Percentiles rank a stretch among this genome's conserved stretches.
Evolutionary conservation across 2,113 vertebrate genomes (phyloP).

Genomic region (Oncorhynchus keta): DNA sequence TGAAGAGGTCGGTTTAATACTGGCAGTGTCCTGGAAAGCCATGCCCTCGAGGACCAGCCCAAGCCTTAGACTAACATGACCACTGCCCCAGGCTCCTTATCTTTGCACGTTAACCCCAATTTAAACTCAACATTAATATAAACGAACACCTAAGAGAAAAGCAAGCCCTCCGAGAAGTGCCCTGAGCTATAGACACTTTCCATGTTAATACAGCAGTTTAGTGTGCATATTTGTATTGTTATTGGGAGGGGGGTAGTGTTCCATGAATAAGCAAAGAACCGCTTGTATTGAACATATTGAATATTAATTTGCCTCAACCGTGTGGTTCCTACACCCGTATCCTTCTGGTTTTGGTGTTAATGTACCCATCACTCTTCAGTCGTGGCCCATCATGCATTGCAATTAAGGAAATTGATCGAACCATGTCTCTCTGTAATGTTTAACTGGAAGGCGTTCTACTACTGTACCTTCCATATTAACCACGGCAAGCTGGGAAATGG

Average conservation of each 20-base stretch:
- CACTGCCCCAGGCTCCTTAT: constrained; percentile 48
- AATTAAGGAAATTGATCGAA: constrained; percentile 41
- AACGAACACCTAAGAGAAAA: constrained; percentile 60
- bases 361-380: constrained; percentile 66
- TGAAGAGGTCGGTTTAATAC: constrained; percentile 50
- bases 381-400: constrained; percentile 63
- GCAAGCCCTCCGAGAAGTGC: constrained; percentile 52
- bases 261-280: constrained; percentile 14
- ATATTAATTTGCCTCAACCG: constrained; percentile 40
- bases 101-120: constrained; percentile 54
- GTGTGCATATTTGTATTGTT: constrained; percentile 64
- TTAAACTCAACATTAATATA: constrained; percentile 60
- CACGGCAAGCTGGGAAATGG: constrained; percentile 3
- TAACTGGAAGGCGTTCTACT: constrained; percentile 21
- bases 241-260: neutral
- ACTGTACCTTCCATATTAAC: constrained; percentile 40
- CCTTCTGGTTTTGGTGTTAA: constrained; percentile 20
- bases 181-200: constrained; percentile 60
- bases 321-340: neutral
- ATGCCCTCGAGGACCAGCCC: constrained; percentile 51
- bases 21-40: constrained; percentile 50
- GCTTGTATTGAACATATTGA: constrained; percentile 34
- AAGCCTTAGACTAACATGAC: constrained; percentile 67
- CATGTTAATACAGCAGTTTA: constrained; percentile 37
- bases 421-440: constrained; percentile 25